Evolutionary conservation across 1,140 invertebrate species (phyloP).

Genomic region (Drosophila sulfurigaster): DNA sequence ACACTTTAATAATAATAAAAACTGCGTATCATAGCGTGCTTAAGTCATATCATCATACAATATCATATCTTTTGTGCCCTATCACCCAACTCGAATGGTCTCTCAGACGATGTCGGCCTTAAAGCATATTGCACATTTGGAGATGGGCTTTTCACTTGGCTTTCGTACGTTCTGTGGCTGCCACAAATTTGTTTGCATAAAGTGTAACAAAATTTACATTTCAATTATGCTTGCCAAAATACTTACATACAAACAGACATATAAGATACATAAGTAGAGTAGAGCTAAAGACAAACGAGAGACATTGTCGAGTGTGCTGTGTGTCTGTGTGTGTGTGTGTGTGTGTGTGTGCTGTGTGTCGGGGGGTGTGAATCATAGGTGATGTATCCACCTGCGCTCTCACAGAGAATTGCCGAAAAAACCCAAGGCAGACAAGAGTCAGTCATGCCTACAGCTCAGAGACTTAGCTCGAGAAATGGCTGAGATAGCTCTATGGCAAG

Average conservation of each 20-base stretch:
- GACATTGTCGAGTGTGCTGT: slow-evolving; percentile 18
- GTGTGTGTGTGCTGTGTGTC: not conserved
- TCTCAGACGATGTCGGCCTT: not conserved
- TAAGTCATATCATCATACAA: not conserved
- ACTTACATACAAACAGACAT: slow-evolving; percentile 4
- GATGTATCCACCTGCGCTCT: slow-evolving; percentile 37
- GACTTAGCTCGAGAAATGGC: slow-evolving; percentile 3
- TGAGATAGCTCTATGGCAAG: not conserved
- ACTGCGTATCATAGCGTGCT: not conserved
- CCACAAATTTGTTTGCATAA: slow-evolving; percentile 47
- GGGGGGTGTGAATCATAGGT: slow-evolving; percentile 15
- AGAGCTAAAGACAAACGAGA: slow-evolving; percentile 35
- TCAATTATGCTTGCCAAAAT: slow-evolving; percentile 68
- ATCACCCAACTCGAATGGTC: not conserved
- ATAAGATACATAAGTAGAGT: not conserved
- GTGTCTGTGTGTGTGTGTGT: not conserved
- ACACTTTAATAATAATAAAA: not conserved
- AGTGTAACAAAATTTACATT: slow-evolving; percentile 70
- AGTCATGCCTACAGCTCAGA: not conserved
- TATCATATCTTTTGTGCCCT: not conserved
- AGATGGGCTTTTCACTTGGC: slow-evolving; percentile 25
- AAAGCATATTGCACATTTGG: slow-evolving; percentile 6
- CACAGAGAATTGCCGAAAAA: slow-evolving; percentile 3
- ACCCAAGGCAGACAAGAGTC: slow-evolving; percentile 1
- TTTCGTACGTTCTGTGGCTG: slow-evolving; percentile 13